Evolutionary conservation across 2,888 invertebrate species (phyloP).

Genomic region (Spodoptera littoralis): DNA sequence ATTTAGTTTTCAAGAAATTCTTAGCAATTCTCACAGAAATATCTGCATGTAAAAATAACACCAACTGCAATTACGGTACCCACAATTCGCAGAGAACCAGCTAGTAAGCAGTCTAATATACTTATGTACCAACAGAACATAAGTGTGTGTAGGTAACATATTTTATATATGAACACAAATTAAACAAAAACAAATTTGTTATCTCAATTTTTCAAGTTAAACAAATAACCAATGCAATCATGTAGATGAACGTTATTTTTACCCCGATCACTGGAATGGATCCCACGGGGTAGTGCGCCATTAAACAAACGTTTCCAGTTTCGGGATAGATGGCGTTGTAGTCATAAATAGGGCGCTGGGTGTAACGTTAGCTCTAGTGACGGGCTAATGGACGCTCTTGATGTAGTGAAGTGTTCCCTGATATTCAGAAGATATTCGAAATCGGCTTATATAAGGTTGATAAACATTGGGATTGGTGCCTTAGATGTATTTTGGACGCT

Average conservation of each 20-base stretch:
- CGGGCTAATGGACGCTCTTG: conserved; percentile 43
- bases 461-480: conserved; percentile 29
- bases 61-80: too few species aligned
- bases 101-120: too few species aligned
- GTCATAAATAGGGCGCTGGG: conserved; percentile 27
- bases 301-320: conserved; percentile 54
- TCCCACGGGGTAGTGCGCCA: conserved; percentile 48
- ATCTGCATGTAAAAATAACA: too few species aligned
- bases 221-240: conserved; percentile 35
- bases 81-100: too few species aligned
- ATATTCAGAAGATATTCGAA: conserved; percentile 42
- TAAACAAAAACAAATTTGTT: conserved; percentile 33
- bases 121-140: too few species aligned
- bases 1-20: too few species aligned
- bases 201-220: conserved; percentile 25
- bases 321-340: conserved; percentile 42
- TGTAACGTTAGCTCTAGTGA: conserved; percentile 36
- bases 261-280: conserved; percentile 38
- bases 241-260: conserved; percentile 41
- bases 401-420: conserved; percentile 25
- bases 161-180: conserved; percentile 8
- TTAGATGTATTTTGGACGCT: conserved; percentile 4
- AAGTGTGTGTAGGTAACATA: too few species aligned
- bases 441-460: conserved; percentile 30
- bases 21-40: too few species aligned